Evolutionary conservation across 2,888 invertebrate genomes (phyloP).

Genomic region (Eucera pruinosa): DNA sequence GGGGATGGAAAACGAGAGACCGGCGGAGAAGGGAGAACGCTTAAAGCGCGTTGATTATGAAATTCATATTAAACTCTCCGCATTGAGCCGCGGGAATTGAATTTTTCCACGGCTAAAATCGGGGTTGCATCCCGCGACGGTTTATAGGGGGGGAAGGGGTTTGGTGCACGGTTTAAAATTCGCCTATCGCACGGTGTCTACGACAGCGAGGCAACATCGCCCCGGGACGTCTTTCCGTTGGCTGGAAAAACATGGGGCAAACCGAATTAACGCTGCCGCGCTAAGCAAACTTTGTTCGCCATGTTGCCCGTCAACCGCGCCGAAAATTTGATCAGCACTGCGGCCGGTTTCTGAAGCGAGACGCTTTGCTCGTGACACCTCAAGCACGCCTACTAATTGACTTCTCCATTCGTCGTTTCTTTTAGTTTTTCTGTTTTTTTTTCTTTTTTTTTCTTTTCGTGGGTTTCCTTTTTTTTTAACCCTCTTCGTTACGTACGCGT

Average conservation of each 20-base stretch:
- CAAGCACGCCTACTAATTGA: neutral
- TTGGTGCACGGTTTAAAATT: conserved; percentile 36
- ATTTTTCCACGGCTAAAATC: conserved; percentile 23
- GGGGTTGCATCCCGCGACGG: neutral
- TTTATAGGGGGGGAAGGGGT: no score
- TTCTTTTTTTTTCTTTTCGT: neutral
- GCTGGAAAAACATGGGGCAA: conserved; percentile 39
- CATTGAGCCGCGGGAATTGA: conserved; percentile 32
- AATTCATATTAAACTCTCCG: conserved; percentile 42
- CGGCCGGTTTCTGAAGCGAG: conserved; percentile 1
- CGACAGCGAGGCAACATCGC: conserved; percentile 39
- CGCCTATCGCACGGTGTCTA: conserved; percentile 44
- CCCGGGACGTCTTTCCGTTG: conserved; percentile 42
- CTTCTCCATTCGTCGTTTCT: neutral
- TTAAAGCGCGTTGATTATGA: conserved; percentile 40
- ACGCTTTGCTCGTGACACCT: conserved; percentile 18
- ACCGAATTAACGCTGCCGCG: conserved; percentile 44
- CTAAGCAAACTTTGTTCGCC: conserved; percentile 48
- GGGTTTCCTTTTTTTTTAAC: no score
- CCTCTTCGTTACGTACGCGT: no score
- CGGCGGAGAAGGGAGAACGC: neutral
- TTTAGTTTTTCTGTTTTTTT: neutral
- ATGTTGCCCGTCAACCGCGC: conserved; percentile 34
- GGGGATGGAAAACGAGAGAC: neutral
- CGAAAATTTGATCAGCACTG: conserved; percentile 44